These are phyloP conservation scores for Diachrysia chrysitis DNA, from an alignment of 2,888 invertebrate genomes.

Conservation along the genomic window DNA sequence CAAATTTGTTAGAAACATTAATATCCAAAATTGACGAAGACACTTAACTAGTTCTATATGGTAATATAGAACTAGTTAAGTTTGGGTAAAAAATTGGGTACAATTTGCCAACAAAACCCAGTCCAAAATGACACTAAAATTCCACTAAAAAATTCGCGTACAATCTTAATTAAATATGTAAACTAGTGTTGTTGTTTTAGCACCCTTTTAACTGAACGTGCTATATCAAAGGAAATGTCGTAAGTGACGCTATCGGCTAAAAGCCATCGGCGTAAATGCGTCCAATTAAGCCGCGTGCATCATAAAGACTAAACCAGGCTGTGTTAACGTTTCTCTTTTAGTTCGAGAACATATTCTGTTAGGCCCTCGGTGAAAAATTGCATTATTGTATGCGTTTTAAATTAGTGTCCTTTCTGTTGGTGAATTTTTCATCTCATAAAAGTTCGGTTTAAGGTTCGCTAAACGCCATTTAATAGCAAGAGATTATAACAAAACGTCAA, in stretches of 20 bases:
- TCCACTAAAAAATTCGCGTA: constrained; percentile 53
- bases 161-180: constrained; percentile 78
- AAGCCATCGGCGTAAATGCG: constrained; percentile 79
- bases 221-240: constrained; percentile 83
- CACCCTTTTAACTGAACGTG: constrained; percentile 78
- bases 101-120: constrained; percentile 27
- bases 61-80: too few relatives aligned
- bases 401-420: constrained; percentile 22
- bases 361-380: constrained; percentile 39
- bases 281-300: constrained; percentile 74
- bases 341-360: constrained; percentile 35
- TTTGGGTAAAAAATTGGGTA: too few relatives aligned
- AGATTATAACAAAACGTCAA: too few relatives aligned
- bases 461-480: not conserved
- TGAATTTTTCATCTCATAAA: constrained; percentile 14
- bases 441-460: not conserved
- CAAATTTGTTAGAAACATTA: too few relatives aligned
- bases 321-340: constrained; percentile 60
- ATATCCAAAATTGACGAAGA: not conserved
- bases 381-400: constrained; percentile 36
- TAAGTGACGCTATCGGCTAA: constrained; percentile 81
- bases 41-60: constrained; percentile 37
- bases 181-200: constrained; percentile 71
- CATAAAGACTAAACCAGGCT: constrained; percentile 64
- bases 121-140: constrained; percentile 41